Evolutionary conservation across 1,140 invertebrate species (phyloP), one percentile per base, ranked within the genome.

Genomic region (Leptestheria dahalacensis): DNA sequence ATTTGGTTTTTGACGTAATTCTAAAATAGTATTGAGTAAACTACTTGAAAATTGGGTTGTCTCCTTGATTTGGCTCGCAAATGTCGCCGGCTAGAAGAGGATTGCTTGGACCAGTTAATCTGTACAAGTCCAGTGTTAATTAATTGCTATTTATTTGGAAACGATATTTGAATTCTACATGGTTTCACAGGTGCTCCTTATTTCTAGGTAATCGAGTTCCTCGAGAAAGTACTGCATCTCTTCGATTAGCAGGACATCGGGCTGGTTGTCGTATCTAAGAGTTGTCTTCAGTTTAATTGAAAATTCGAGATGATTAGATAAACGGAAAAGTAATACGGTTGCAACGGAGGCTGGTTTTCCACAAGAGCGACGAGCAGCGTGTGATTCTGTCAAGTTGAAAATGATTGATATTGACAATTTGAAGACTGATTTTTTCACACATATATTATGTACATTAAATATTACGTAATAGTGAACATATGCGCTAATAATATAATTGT

Each of bases 171-270:
- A 1, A 50, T 18, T 12, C n/a, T 47, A 55, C 53, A 55, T 29
- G 26, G 26, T 20, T 29, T 55, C 33, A 28, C 53, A 55, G n/a
- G 53, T 29, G 6, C 25, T 29, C 21, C 33, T 28, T 3, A 55
- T 12, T 15, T 55, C 53, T 10, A 55, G 53, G 12, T 55, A 55
- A 15, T 55, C 15, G 26, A 55, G 20, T 55, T 55, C 53, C 26
- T 55, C 24, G 9, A 55, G 21, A 28, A 28, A 55, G 21, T 29
- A 55, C 29, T 55, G 53, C 53, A 55, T 55, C 20, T 55, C 53
- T 55, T 55, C 53, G 10, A 55, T 55, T 2, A 55, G 53, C 12
- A 55, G 33, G 4, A 33, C 33, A 55, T 55, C 53, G 11, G 53
- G 53, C 26, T 55, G 33, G 33, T 55, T 26, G 33, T 55, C 53